Conservation (phyloP, 2,797 vertebrate genomes). For the Yasuhikotakia modesta region DNA sequence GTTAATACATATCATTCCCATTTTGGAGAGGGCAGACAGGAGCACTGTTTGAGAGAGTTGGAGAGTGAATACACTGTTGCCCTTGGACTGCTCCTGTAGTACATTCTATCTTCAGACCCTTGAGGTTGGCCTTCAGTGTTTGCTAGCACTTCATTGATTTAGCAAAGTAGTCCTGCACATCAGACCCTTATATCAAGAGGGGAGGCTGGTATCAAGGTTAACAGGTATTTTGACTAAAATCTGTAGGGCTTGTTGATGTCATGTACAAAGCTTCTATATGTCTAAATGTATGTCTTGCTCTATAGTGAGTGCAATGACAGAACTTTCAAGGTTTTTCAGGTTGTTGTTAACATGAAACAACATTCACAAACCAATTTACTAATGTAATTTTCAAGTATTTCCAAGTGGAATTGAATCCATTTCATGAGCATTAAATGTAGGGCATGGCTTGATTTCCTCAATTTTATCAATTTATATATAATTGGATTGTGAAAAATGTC, state of each 20-base stretch:
- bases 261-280: not conserved
- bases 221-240: constrained; percentile 22
- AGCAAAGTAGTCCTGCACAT: constrained; percentile 15
- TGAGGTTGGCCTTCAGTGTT: constrained; percentile 2
- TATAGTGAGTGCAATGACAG: not conserved
- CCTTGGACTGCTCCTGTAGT: constrained; percentile 7
- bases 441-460: no score
- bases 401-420: no score
- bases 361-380: no score
- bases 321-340: not conserved
- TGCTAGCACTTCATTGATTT: constrained; percentile 26
- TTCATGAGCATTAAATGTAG: no score
- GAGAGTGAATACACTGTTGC: constrained; percentile 2
- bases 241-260: not conserved
- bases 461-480: no score
- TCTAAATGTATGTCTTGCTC: not conserved
- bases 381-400: no score
- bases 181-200: constrained; percentile 2
- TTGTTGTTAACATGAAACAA: not conserved
- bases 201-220: constrained; percentile 5
- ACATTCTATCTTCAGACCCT: not conserved
- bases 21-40: constrained; percentile 32
- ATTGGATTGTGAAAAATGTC: not conserved
- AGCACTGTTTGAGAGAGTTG: constrained; percentile 14
- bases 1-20: constrained; percentile 46